Evolutionary conservation across 2,113 vertebrate species (phyloP).

Genomic region (Spea multiplicata): DNA sequence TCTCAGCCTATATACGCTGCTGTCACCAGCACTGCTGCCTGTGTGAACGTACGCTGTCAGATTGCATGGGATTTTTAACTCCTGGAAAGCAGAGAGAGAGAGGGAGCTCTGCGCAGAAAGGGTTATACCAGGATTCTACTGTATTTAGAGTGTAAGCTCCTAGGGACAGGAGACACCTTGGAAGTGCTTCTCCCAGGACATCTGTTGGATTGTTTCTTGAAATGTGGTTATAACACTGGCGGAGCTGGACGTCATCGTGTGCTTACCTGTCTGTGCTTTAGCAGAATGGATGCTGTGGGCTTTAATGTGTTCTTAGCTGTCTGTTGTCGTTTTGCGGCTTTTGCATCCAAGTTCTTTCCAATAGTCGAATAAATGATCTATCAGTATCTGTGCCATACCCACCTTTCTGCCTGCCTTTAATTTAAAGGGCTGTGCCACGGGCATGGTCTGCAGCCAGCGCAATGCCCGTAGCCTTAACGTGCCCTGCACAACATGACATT

Average conservation of each 20-base stretch:
- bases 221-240: neutral
- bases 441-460: neutral
- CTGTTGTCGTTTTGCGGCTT: neutral
- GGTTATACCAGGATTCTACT: neutral
- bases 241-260: neutral
- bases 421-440: neutral
- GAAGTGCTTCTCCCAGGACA: neutral
- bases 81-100: neutral
- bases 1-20: constrained; percentile 19
- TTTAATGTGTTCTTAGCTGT: neutral
- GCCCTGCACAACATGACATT: neutral
- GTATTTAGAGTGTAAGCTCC: neutral
- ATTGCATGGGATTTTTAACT: neutral
- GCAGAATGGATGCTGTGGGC: neutral
- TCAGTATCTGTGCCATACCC: neutral
- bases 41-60: neutral
- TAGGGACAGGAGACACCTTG: neutral
- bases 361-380: neutral
- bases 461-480: neutral
- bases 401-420: neutral
- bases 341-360: neutral
- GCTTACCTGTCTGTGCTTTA: neutral
- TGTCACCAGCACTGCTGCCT: neutral
- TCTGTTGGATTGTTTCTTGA: neutral
- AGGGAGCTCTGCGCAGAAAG: neutral